A percentile compares a stretch with the other conserved stretches of the same genome.
phyloP scores from a whole-genome alignment of 1,140 invertebrate genomes.

The Drosophila serrata region DNA sequence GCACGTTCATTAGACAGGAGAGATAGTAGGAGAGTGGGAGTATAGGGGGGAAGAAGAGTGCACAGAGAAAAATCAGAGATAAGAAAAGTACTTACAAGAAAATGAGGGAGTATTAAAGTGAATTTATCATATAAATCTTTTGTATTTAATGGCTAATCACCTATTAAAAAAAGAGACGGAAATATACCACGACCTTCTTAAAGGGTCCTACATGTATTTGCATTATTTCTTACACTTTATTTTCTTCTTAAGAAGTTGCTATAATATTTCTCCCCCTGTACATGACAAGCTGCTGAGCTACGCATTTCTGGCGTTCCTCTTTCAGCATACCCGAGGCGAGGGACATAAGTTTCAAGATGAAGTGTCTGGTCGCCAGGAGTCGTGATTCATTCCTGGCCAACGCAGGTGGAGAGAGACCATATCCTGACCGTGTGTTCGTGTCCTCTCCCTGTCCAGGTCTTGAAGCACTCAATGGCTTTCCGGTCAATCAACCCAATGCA shows the following conservation, averaged over 20 bases:
- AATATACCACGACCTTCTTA: not conserved
- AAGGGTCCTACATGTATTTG: not conserved
- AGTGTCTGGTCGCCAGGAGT: slow-evolving; percentile 28
- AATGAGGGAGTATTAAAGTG: not conserved
- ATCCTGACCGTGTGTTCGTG: not conserved
- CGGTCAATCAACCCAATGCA: slow-evolving; percentile 63
- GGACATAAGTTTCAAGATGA: slow-evolving; percentile 24
- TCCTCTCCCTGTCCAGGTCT: not conserved
- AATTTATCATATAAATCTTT: not conserved
- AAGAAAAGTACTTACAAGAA: not conserved
- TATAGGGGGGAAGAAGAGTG: not conserved
- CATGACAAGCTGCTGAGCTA: slow-evolving; percentile 36
- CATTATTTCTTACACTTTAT: not conserved
- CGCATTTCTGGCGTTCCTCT: slow-evolving; percentile 34
- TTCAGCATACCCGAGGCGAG: slow-evolving; percentile 2
- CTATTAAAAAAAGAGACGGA: accelerated
- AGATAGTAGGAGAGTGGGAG: not conserved
- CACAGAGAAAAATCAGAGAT: slow-evolving; percentile 2
- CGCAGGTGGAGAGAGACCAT: slow-evolving; percentile 12
- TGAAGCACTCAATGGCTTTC: slow-evolving; percentile 43
- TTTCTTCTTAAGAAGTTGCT: not conserved
- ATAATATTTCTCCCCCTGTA: not conserved
- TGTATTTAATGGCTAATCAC: not conserved
- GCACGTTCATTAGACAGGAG: slow-evolving; percentile 40
- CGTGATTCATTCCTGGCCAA: slow-evolving; percentile 19